These are phyloP conservation scores for Pedetes capensis DNA, from an alignment of 2,113 vertebrate genomes.

Conservation along the genomic window DNA sequence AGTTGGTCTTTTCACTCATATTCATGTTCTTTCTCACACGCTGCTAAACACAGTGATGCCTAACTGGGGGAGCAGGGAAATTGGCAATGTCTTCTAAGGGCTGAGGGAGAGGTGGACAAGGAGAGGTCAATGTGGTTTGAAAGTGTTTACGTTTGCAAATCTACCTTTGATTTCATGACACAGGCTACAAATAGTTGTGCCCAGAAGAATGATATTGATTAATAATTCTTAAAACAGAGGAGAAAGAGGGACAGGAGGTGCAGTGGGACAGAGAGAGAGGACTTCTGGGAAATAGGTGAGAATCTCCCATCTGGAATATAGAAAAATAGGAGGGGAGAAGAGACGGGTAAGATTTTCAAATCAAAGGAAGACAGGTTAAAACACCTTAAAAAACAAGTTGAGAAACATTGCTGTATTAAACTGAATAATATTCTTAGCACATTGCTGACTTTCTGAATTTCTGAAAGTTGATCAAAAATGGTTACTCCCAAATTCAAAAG, in stretches of 20 bases:
- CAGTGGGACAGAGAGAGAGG: neutral
- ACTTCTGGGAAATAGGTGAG: too few species aligned
- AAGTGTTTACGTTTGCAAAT: neutral
- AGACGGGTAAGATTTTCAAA: neutral
- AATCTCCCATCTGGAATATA: neutral
- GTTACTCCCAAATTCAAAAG: neutral
- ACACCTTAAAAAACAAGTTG: neutral
- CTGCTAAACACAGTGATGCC: neutral
- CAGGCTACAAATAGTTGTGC: fast-evolving
- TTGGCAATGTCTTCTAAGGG: neutral
- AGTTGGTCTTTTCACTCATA: too few species aligned
- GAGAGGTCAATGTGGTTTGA: neutral
- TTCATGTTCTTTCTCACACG: neutral
- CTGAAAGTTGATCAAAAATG: neutral
- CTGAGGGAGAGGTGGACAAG: fast-evolving
- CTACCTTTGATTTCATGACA: neutral
- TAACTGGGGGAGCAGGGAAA: too few species aligned
- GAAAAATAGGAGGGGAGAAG: neutral
- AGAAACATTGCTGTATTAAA: neutral
- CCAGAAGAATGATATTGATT: neutral
- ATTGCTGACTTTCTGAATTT: neutral
- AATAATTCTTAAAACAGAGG: neutral
- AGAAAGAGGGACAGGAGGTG: neutral
- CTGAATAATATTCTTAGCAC: neutral
- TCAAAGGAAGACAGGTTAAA: neutral